A percentile compares a stretch with the other conserved stretches of the same genome.
Conservation (phyloP, 1,140 invertebrate genomes). For the Eueides isabella region DNA sequence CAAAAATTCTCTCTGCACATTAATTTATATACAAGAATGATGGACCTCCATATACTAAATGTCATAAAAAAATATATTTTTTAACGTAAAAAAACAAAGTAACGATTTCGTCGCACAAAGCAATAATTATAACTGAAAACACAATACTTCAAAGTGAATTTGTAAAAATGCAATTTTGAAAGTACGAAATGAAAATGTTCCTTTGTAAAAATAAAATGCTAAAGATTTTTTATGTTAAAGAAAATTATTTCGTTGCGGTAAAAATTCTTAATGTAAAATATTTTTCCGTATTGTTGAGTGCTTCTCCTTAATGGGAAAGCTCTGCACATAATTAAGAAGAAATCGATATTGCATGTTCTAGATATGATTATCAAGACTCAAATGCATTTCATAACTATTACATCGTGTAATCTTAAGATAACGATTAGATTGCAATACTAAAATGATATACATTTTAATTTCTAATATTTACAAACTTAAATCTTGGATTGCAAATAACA, state of each 20-base stretch:
- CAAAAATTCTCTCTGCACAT: no score
- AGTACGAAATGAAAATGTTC: neutral
- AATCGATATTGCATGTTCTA: conserved; percentile 25
- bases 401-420: conserved; percentile 20
- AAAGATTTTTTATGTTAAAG: neutral
- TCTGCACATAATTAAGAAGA: conserved; percentile 32
- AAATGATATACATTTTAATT: neutral
- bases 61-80: conserved; percentile 22
- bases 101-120: neutral
- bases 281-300: conserved; percentile 1
- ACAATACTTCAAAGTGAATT: neutral
- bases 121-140: neutral
- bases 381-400: conserved; percentile 24
- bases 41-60: neutral
- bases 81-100: neutral
- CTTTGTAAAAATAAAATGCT: neutral
- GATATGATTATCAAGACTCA: conserved; percentile 20
- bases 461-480: neutral
- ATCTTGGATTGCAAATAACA: no score
- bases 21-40: neutral
- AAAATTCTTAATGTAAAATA: neutral
- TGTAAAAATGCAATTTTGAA: neutral
- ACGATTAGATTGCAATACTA: conserved; percentile 1
- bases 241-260: neutral
- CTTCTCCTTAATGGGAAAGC: conserved; percentile 30